These are phyloP conservation scores for Holcopasites calliopsidis DNA, from an alignment of 1,140 invertebrate genomes.

Conservation along the genomic window DNA sequence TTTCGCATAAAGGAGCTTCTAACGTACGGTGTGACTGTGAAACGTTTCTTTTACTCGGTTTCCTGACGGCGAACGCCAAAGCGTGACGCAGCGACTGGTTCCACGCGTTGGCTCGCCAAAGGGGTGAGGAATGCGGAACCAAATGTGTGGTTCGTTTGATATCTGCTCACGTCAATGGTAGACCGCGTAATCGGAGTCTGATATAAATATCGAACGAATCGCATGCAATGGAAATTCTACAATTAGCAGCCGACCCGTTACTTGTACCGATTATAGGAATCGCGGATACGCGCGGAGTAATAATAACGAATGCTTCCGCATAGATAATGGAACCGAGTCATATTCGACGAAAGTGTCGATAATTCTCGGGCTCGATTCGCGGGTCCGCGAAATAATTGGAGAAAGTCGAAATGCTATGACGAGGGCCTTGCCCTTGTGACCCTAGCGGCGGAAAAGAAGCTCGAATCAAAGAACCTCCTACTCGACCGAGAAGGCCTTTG, in stretches of 20 bases:
- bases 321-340: background rate
- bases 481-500: conserved; percentile 26
- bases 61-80: background rate
- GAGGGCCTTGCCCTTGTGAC: conserved; percentile 6
- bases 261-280: too few species aligned
- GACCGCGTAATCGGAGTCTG: background rate
- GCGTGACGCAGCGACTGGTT: background rate
- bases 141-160: too few species aligned
- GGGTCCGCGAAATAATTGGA: conserved; percentile 19
- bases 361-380: background rate
- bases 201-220: background rate
- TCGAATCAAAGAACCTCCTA: background rate
- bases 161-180: background rate
- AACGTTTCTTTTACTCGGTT: background rate
- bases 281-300: background rate
- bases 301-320: background rate
- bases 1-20: background rate
- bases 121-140: conserved; percentile 32
- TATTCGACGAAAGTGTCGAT: conserved; percentile 2
- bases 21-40: too few species aligned
- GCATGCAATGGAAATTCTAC: too few species aligned
- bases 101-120: background rate
- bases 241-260: too few species aligned
- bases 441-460: background rate
- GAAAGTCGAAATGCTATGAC: conserved; percentile 20